Percentiles rank a stretch among this genome's conserved stretches.
phyloP scores from a whole-genome alignment of 2,113 vertebrate species.

The Cepphus grylle region DNA sequence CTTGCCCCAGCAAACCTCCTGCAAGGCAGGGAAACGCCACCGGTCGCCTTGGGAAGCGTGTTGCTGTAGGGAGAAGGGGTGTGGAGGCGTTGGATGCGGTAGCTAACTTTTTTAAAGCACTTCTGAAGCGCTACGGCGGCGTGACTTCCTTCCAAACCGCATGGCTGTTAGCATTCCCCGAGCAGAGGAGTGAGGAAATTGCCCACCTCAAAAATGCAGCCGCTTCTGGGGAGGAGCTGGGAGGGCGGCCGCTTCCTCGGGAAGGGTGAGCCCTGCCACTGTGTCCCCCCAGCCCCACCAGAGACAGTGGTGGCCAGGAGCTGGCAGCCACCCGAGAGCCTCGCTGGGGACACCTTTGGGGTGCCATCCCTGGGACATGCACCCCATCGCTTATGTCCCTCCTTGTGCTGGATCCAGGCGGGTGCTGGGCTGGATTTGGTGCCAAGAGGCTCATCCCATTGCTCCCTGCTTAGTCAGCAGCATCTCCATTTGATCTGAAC shows the following conservation, averaged over 20 bases:
- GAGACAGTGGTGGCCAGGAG: background rate
- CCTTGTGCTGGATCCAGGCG: fast-evolving
- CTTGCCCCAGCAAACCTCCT: background rate
- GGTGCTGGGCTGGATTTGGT: background rate
- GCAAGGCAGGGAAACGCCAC: background rate
- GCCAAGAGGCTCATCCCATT: background rate
- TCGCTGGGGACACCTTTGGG: fast-evolving
- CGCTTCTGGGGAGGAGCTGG: background rate
- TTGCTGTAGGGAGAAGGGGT: background rate
- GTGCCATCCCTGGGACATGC: background rate
- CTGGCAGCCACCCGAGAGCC: background rate
- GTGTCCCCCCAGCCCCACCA: fast-evolving
- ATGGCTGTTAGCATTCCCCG: constrained; percentile 27
- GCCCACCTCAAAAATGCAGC: constrained; percentile 57
- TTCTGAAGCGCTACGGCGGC: background rate
- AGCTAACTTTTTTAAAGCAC: background rate
- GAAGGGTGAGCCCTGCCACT: background rate
- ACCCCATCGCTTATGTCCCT: background rate
- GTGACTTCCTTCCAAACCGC: constrained; percentile 42
- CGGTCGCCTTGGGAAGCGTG: fast-evolving
- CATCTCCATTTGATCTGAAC: background rate
- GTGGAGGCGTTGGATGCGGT: background rate
- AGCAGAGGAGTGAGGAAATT: constrained; percentile 50
- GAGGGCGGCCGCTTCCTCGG: background rate
- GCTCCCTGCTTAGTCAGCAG: background rate